phyloP scores from a whole-genome alignment of 2,888 invertebrate genomes.

The Teleogryllus oceanicus region DNA sequence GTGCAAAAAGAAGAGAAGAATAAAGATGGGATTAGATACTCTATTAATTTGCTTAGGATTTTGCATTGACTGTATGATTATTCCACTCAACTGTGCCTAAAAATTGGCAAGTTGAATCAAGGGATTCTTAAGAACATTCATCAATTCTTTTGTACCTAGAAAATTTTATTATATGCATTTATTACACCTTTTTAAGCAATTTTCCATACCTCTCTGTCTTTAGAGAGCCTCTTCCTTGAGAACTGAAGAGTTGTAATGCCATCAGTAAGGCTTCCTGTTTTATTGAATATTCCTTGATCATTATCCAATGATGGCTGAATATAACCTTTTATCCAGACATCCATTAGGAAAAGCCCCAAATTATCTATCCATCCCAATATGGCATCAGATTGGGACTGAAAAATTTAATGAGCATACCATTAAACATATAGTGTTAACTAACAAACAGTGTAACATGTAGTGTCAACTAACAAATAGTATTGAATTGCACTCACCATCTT shows the following conservation, averaged over 20 bases:
- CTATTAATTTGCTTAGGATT: too few species aligned
- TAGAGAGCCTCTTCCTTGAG: conserved; percentile 70
- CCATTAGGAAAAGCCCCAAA: conserved; percentile 79
- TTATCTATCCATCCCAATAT: conserved; percentile 85
- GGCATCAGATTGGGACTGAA: conserved; percentile 79
- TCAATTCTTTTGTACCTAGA: too few species aligned
- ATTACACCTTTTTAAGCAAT: not conserved
- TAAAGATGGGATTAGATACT: too few species aligned
- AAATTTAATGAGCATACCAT: conserved; percentile 31
- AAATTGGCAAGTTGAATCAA: too few species aligned
- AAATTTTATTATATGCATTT: conserved; percentile 19
- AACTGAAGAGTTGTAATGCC: conserved; percentile 77
- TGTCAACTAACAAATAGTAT: too few species aligned
- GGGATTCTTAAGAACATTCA: too few species aligned
- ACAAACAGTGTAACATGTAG: too few species aligned
- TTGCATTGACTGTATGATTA: too few species aligned
- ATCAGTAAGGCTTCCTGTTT: conserved; percentile 65
- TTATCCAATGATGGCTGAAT: conserved; percentile 67
- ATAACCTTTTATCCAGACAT: conserved; percentile 82
- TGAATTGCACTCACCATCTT: conserved; percentile 63
- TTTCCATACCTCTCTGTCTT: conserved; percentile 54
- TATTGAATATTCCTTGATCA: conserved; percentile 69
- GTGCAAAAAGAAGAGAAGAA: too few species aligned
- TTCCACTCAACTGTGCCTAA: too few species aligned
- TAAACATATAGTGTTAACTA: too few species aligned